These are phyloP conservation scores for Drosophila ironensis DNA, from an alignment of 1,140 invertebrate genomes.

Conservation along the genomic window DNA sequence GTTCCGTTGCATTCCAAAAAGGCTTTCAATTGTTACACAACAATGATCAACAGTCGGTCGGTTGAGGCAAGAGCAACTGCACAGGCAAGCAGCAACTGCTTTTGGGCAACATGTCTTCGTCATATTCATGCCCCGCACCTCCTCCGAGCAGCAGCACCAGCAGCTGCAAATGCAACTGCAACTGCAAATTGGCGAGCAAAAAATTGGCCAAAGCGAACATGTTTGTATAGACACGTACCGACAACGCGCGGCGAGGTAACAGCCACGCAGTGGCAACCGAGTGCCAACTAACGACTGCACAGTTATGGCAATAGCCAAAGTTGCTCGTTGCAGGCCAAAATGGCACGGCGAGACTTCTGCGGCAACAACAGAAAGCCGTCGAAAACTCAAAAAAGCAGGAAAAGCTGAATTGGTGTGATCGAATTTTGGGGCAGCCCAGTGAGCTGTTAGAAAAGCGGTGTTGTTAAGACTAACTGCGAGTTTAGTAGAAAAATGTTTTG, in stretches of 20 bases:
- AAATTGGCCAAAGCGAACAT: constrained; percentile 77
- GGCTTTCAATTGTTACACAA: constrained; percentile 66
- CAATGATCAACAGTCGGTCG: constrained; percentile 6
- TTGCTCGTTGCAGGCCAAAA: constrained; percentile 64
- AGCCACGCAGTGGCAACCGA: constrained; percentile 12
- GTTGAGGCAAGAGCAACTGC: constrained; percentile 21
- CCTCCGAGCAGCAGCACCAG: too few relatives aligned
- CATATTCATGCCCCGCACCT: too few relatives aligned
- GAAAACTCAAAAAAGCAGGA: constrained; percentile 15
- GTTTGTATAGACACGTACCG: constrained; percentile 72
- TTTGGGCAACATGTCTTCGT: constrained; percentile 18
- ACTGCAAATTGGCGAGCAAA: constrained; percentile 44
- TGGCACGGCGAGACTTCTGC: constrained; percentile 29
- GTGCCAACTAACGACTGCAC: constrained; percentile 19
- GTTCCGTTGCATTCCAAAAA: constrained; percentile 33
- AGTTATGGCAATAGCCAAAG: constrained; percentile 66
- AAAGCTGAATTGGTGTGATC: background rate
- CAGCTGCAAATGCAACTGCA: too few relatives aligned
- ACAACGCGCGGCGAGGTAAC: constrained; percentile 16
- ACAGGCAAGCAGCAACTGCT: constrained; percentile 33
- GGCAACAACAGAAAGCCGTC: constrained; percentile 38
- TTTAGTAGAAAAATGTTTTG: too few relatives aligned
- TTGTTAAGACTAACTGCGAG: too few relatives aligned
- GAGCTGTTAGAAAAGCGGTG: too few relatives aligned
- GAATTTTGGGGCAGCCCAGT: too few relatives aligned